Evolutionary conservation across 1,140 invertebrate genomes (phyloP).

Genomic region (Hetaerina americana): DNA sequence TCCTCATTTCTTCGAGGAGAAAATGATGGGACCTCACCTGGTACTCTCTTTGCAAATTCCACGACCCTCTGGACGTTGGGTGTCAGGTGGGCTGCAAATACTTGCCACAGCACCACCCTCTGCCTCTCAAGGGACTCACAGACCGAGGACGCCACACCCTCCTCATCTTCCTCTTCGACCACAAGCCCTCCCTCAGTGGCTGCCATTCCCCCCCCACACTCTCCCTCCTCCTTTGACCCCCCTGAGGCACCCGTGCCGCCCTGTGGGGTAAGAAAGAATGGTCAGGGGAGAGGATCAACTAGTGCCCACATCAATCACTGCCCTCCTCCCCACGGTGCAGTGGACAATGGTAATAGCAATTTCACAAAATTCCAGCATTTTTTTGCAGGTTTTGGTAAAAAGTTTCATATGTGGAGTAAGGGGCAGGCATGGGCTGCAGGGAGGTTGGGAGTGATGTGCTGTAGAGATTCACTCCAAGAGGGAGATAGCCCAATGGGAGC

Average conservation of each 20-base stretch:
- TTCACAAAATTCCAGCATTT: no score
- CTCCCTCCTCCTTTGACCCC: not conserved
- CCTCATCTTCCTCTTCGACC: constrained; percentile 23
- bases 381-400: no score
- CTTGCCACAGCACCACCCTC: constrained; percentile 43
- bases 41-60: constrained; percentile 84
- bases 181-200: not conserved
- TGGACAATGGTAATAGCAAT: no score
- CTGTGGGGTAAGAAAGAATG: not conserved
- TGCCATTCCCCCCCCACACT: not conserved
- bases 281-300: no score
- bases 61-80: constrained; percentile 83
- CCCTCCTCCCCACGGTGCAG: no score
- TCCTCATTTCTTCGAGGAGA: no score
- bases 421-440: no score
- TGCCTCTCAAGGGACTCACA: constrained; percentile 50
- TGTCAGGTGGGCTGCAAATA: constrained; percentile 61
- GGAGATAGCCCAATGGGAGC: no score
- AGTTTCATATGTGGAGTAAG: no score
- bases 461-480: no score
- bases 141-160: constrained; percentile 49
- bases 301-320: no score
- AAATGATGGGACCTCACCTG: constrained; percentile 38
- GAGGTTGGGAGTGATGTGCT: no score
- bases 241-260: not conserved